Evolutionary conservation across 2,888 invertebrate species (phyloP).

Genomic region (Cyclophora albipunctata): DNA sequence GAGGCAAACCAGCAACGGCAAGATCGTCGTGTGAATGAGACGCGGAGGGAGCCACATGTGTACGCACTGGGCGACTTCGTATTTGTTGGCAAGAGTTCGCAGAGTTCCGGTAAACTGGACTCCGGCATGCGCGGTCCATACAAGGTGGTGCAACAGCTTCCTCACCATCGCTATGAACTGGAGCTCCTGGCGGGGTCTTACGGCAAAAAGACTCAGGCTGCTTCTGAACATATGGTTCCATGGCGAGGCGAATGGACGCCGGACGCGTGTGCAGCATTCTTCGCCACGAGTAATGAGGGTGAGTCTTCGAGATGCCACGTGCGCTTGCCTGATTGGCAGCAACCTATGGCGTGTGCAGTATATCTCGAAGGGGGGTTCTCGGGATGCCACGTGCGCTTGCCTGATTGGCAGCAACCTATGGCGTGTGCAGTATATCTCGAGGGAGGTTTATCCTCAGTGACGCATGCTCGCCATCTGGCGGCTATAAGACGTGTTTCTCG

Average conservation of each 20-base stretch:
- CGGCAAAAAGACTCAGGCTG: slow-evolving; percentile 7
- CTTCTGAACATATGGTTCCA: slow-evolving; percentile 4
- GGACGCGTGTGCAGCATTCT: slow-evolving; percentile 3
- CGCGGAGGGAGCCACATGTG: neutral
- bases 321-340: too few relatives aligned
- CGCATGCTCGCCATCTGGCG: too few relatives aligned
- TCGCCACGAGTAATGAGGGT: too few relatives aligned
- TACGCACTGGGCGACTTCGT: slow-evolving; percentile 6
- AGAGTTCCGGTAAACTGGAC: slow-evolving; percentile 16
- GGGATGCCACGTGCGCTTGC: too few relatives aligned
- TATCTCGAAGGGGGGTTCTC: too few relatives aligned
- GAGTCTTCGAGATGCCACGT: too few relatives aligned
- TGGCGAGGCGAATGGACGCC: slow-evolving; percentile 10
- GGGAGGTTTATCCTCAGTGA: too few relatives aligned
- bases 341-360: too few relatives aligned
- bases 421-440: too few relatives aligned
- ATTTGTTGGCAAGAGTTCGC: slow-evolving; percentile 15
- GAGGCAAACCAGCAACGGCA: neutral
- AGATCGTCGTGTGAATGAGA: neutral
- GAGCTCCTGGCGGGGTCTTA: slow-evolving; percentile 8
- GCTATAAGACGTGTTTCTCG: too few relatives aligned
- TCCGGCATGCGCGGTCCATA: slow-evolving; percentile 17
- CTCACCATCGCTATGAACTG: slow-evolving; percentile 10
- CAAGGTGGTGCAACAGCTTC: slow-evolving; percentile 1
- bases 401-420: too few relatives aligned